Percentiles rank a stretch among this genome's conserved stretches.
Evolutionary conservation across 2,113 vertebrate species (phyloP).

Genomic region (Sander vitreus): DNA sequence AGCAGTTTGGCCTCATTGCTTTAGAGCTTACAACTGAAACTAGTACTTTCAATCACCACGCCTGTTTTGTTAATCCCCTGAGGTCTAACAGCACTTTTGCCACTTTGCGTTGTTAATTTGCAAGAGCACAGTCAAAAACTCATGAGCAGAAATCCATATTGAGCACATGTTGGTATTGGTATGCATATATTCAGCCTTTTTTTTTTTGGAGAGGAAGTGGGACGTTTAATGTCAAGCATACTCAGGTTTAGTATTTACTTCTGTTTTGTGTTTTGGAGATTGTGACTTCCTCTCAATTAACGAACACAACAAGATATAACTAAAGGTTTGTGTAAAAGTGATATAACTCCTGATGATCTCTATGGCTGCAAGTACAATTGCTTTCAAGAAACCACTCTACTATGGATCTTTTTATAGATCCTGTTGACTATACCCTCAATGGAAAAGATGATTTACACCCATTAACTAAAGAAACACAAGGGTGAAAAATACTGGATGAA

Average conservation of each 20-base stretch:
- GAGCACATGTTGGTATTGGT: not conserved
- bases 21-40: slow-evolving; percentile 72
- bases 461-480: not conserved
- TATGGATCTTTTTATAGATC: not conserved
- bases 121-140: not conserved
- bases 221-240: not conserved
- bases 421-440: not conserved
- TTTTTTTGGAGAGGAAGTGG: not conserved
- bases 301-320: too few species aligned
- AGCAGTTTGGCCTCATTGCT: slow-evolving; percentile 74
- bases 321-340: not conserved
- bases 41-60: slow-evolving; percentile 64
- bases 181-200: not conserved
- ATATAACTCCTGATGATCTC: not conserved
- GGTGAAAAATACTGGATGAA: not conserved
- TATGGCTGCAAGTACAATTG: not conserved
- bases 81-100: slow-evolving; percentile 46
- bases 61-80: slow-evolving; percentile 52
- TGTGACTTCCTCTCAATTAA: too few species aligned
- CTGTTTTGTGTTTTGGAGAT: not conserved
- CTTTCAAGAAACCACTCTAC: not conserved
- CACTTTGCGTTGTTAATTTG: slow-evolving; percentile 7
- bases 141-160: not conserved
- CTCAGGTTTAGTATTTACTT: not conserved
- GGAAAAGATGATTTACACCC: not conserved